These are phyloP conservation scores for Corythornis vintsioides DNA, from an alignment of 2,113 vertebrate genomes.

Conservation along the genomic window DNA sequence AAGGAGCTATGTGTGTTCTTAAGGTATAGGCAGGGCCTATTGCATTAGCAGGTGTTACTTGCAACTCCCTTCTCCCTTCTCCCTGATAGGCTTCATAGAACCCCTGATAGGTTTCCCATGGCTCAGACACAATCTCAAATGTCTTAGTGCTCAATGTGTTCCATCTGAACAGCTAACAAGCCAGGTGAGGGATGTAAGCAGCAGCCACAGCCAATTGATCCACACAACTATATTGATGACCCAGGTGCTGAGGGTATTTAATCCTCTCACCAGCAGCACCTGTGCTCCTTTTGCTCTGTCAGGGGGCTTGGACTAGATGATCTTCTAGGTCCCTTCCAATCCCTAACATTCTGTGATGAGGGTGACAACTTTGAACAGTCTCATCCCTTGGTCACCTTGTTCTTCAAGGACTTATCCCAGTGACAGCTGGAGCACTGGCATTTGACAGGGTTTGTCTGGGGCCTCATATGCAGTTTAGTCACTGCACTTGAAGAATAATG, in stretches of 20 bases:
- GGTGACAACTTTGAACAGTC: rapidly evolving
- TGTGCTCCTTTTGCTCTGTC: neutral
- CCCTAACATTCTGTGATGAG: neutral
- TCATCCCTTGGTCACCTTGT: neutral
- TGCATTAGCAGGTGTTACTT: neutral
- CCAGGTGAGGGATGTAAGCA: neutral
- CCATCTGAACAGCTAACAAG: neutral
- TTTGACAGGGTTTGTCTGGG: neutral
- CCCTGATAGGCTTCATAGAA: neutral
- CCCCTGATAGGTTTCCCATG: neutral
- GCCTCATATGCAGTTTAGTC: neutral
- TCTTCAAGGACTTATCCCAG: neutral
- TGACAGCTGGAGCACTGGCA: neutral
- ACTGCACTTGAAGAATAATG: neutral
- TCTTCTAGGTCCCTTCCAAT: too few species aligned
- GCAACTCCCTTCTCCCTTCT: neutral
- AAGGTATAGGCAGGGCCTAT: neutral
- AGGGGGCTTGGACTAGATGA: too few species aligned
- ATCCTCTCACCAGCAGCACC: neutral
- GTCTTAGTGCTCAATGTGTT: neutral
- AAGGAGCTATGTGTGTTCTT: neutral
- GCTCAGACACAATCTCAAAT: neutral
- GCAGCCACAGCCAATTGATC: neutral
- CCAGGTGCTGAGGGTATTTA: neutral
- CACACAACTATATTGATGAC: neutral